phyloP scores from a whole-genome alignment of 2,113 vertebrate genomes.

The Nothocercus nigrocapillus region DNA sequence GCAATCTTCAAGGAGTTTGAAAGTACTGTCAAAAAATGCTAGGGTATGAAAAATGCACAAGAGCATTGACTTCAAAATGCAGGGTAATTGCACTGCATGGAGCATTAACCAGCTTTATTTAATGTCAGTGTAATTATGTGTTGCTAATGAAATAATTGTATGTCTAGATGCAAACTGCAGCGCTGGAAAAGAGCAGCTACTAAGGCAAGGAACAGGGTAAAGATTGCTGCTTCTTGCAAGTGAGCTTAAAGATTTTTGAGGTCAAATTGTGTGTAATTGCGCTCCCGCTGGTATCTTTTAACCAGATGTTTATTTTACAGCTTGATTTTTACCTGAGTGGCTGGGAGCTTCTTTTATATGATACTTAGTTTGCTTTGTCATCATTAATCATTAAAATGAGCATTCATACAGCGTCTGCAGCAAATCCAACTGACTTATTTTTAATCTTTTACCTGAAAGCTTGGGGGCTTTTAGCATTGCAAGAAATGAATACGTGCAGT shows the following conservation, averaged over 20 bases:
- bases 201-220: background rate
- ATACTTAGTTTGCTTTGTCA: rapidly evolving
- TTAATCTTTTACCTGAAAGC: background rate
- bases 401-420: background rate
- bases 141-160: background rate
- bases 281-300: background rate
- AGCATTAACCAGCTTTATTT: background rate
- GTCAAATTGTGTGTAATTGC: background rate
- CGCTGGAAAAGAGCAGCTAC: background rate
- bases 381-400: background rate
- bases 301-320: background rate
- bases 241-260: background rate
- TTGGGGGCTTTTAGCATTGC: background rate
- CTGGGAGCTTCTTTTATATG: too few relatives aligned
- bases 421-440: background rate
- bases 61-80: background rate
- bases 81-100: rapidly evolving
- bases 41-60: background rate
- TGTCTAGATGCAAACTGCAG: background rate
- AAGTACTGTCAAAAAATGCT: background rate
- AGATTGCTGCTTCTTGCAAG: background rate
- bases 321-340: background rate
- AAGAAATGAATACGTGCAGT: background rate
- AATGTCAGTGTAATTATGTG: background rate
- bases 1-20: background rate